A percentile compares a stretch with the other conserved stretches of the same genome.
Conservation (phyloP, 2,113 vertebrate genomes). For the Cyprinodon brontotheroides region DNA sequence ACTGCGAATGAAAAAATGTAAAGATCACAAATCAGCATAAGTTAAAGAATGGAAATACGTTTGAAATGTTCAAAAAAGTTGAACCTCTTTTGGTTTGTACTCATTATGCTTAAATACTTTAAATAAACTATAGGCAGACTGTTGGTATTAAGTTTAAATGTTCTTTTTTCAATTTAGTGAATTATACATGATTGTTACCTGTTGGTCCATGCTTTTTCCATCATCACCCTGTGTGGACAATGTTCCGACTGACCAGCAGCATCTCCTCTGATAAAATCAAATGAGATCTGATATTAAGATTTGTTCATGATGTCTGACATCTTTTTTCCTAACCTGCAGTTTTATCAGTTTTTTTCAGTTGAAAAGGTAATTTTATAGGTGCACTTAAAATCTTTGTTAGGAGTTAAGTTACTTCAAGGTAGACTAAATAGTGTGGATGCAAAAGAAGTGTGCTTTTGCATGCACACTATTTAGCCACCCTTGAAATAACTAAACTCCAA, state of each 20-base stretch:
- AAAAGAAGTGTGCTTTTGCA: neutral
- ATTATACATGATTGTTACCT: conserved; percentile 48
- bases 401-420: neutral
- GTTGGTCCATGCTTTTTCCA: conserved; percentile 81
- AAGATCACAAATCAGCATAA: no score
- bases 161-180: neutral
- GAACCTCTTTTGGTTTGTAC: no score
- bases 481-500: no score
- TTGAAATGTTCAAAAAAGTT: no score
- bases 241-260: conserved; percentile 78
- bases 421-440: neutral
- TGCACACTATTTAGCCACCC: no score
- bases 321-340: neutral
- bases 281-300: conserved; percentile 11
- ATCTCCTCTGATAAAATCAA: conserved; percentile 78
- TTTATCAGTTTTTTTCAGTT: neutral
- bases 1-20: conserved; percentile 44
- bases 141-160: neutral
- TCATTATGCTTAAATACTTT: neutral
- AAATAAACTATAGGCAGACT: neutral
- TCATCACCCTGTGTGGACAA: conserved; percentile 81
- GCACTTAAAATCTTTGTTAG: neutral
- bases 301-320: neutral
- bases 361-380: no score
- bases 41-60: no score